phyloP scores from a whole-genome alignment of 2,113 vertebrate genomes.

The Calonectris borealis region DNA sequence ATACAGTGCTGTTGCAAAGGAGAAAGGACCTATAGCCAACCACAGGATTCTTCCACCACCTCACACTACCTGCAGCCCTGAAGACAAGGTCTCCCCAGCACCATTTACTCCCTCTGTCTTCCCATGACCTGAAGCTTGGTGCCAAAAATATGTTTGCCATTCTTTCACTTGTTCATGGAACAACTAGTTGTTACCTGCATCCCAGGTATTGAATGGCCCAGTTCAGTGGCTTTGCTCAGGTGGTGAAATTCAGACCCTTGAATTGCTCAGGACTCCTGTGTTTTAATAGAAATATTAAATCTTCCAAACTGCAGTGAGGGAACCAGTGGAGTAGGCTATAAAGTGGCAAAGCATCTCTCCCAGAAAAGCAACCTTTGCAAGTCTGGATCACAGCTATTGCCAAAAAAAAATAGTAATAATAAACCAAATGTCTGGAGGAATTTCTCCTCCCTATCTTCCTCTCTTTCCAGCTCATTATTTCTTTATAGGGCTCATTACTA shows the following conservation, averaged over 20 bases:
- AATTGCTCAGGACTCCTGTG: neutral
- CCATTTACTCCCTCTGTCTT: neutral
- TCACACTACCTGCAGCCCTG: neutral
- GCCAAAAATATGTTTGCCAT: neutral
- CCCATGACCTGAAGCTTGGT: neutral
- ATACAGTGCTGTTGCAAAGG: neutral
- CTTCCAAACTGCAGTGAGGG: neutral
- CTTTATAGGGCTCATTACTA: conserved; percentile 42
- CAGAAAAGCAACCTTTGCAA: neutral
- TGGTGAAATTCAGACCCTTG: neutral
- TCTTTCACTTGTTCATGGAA: neutral
- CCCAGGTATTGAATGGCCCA: neutral
- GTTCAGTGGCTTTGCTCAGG: neutral
- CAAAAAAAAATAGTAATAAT: neutral
- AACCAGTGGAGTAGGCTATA: neutral
- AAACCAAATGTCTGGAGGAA: neutral
- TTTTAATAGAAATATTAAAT: neutral
- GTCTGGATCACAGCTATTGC: neutral
- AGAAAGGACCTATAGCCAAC: neutral
- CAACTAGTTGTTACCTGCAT: neutral
- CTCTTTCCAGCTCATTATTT: conserved; percentile 42
- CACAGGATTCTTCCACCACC: neutral
- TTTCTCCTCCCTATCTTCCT: neutral
- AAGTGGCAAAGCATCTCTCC: neutral
- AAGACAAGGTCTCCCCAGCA: neutral